Evolutionary conservation across 2,113 vertebrate species (phyloP), one percentile per base, ranked within the genome.

Genomic region (Archilochus colubris): DNA sequence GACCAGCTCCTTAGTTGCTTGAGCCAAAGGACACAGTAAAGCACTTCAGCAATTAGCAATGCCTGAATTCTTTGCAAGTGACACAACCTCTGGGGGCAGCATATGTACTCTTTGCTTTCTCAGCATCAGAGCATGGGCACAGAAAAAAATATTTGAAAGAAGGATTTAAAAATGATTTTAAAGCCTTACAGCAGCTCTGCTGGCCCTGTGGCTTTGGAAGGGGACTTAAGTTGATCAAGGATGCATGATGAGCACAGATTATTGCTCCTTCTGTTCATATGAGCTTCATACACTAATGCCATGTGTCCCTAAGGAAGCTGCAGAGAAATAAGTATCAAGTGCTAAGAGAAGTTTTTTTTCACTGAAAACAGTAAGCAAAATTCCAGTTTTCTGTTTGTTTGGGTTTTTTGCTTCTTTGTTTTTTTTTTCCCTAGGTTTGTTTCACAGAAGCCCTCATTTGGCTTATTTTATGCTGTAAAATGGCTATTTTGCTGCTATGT

Each of bases 41-140:
- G 57, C 66, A 93, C 86, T 91, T 84, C 58, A 82, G 62, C 38
- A 76, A 93, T 92, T 88, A 94, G 25, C 69, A 89, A 76, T 82
- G 77, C 86, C 74, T 91, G 86, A 95, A 61, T 89, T 81, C 94
- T 83, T 81, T 4, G 3, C 54, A 58, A 68, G 66, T 43, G 92
- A 58, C 64, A 68, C 57, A 94, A 6, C 58, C 74, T 92, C 89
- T 64, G 44, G 36, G 57, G 83, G 66, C 77, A 95, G 50, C 30
- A 16, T 23, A 5, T 5, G 14, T 27, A 59, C 27, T 64, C 33
- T 11, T 48, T 76, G 33, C 53, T 86, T 83, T 82, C 61, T 73
- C 73, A 30, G 25, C 20, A 17, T 33, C 27, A 36, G 61, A 81
- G 21, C 17, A 63, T 44, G n/a, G 64, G 21, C 62, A 72, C 3